Percentiles rank a stretch among this genome's conserved stretches.
Evolutionary conservation across 2,113 vertebrate species (phyloP).

Genomic region (Gnathonemus echidnorhynchus): DNA sequence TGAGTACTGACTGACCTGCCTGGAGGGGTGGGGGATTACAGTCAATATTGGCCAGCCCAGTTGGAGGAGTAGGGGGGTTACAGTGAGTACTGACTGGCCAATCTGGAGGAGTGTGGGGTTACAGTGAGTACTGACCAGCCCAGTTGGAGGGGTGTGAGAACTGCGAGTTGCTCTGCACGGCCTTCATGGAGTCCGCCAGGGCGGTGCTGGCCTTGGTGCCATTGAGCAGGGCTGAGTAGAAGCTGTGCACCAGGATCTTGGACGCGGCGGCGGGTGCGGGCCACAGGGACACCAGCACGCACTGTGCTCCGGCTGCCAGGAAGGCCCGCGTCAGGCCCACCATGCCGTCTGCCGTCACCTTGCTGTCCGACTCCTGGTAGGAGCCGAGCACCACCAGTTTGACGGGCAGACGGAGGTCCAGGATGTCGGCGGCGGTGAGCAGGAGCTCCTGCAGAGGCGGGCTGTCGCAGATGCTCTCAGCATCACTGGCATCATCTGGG

Average conservation of each 20-base stretch:
- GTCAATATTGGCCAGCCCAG: constrained; percentile 76
- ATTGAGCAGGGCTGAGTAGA: constrained; percentile 80
- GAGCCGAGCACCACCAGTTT: constrained; percentile 89
- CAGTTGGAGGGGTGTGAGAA: constrained; percentile 91
- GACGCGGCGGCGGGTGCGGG: constrained; percentile 82
- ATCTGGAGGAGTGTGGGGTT: not conserved
- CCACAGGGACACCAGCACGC: constrained; percentile 86
- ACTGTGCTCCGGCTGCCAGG: constrained; percentile 86
- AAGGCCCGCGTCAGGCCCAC: constrained; percentile 87
- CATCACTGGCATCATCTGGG: constrained; percentile 83
- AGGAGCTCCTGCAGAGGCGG: constrained; percentile 88
- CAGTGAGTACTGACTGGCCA: not conserved
- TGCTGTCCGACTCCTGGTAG: constrained; percentile 82
- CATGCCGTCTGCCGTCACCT: constrained; percentile 84
- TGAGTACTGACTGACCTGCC: not conserved
- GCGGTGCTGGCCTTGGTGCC: constrained; percentile 84
- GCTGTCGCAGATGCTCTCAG: constrained; percentile 84
- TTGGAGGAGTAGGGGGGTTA: constrained; percentile 64
- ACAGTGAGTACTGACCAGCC: constrained; percentile 58
- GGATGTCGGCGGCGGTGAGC: constrained; percentile 82
- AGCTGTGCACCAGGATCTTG: constrained; percentile 83
- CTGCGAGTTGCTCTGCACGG: constrained; percentile 82
- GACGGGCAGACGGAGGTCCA: constrained; percentile 80
- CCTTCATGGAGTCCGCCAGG: constrained; percentile 87
- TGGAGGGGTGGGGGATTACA: not conserved